Conservation (phyloP, 2,888 invertebrate species). For the Oligia latruncula region DNA sequence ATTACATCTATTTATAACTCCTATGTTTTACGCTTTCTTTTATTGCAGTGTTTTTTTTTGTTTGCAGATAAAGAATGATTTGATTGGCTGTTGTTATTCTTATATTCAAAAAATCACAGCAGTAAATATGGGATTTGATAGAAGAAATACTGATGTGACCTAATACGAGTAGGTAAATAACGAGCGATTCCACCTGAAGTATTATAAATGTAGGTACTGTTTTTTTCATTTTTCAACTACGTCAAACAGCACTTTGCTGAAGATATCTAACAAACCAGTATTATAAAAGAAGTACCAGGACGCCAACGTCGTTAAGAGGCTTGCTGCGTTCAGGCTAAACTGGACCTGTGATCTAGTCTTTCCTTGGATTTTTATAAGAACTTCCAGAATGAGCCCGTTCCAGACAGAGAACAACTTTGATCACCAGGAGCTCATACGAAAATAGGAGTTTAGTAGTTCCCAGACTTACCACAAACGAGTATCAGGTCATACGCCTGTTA, state of each 20-base stretch:
- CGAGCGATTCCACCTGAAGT: neutral
- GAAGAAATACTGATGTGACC: neutral
- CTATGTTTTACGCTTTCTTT: neutral
- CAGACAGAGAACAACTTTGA: neutral
- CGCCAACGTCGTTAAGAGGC: neutral
- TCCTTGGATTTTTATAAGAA: neutral
- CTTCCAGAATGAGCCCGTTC: neutral
- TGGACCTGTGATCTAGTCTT: neutral
- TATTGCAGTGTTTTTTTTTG: neutral
- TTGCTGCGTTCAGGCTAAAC: neutral
- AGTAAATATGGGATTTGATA: neutral
- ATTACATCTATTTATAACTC: neutral
- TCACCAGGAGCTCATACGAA: slow-evolving; percentile 41
- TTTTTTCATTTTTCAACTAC: neutral
- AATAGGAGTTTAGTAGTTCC: slow-evolving; percentile 29
- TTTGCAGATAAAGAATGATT: neutral
- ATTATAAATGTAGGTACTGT: neutral
- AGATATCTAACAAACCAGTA: neutral
- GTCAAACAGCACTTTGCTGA: neutral
- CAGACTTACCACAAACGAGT: slow-evolving; percentile 35
- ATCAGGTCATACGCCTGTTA: slow-evolving; percentile 48
- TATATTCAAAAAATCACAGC: neutral
- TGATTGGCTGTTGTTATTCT: neutral
- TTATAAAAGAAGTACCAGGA: slow-evolving; percentile 1
- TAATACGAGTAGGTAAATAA: neutral